Conservation (phyloP, 2,113 vertebrate genomes). For the Glareola pratincola region DNA sequence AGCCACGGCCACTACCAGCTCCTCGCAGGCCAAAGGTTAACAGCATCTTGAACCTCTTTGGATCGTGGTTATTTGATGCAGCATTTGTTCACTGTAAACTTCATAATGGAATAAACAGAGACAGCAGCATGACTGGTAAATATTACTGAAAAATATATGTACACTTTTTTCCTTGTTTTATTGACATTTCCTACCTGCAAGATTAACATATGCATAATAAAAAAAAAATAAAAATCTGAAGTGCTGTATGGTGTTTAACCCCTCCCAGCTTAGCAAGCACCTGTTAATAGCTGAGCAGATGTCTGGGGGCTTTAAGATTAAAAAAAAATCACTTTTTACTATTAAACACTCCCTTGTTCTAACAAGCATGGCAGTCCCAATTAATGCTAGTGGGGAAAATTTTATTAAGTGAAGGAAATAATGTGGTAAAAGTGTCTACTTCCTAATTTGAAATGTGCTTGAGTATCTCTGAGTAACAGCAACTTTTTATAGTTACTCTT, state of each 20-base stretch:
- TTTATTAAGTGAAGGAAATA: neutral
- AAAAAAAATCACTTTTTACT: neutral
- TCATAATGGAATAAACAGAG: conserved; percentile 92
- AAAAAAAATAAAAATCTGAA: neutral
- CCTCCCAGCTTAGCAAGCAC: conserved; percentile 58
- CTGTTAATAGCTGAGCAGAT: neutral
- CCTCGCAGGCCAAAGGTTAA: conserved; percentile 93
- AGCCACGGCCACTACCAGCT: conserved; percentile 89
- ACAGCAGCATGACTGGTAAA: conserved; percentile 97
- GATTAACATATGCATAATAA: conserved; percentile 68
- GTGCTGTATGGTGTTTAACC: conserved; percentile 59
- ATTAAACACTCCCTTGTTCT: neutral
- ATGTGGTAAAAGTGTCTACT: neutral
- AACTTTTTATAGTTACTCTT: neutral
- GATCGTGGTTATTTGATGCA: conserved; percentile 95
- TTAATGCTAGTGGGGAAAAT: conserved; percentile 40
- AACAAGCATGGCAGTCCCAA: conserved; percentile 13
- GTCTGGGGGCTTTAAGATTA: neutral
- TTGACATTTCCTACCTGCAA: conserved; percentile 84
- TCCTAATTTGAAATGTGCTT: neutral
- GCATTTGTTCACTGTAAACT: conserved; percentile 97
- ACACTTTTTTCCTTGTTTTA: conserved; percentile 37
- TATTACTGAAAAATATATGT: conserved; percentile 50
- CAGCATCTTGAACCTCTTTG: conserved; percentile 97
- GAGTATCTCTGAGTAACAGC: neutral